Conservation (phyloP, 2,888 invertebrate species). For the Tetanocera ferruginea region DNA sequence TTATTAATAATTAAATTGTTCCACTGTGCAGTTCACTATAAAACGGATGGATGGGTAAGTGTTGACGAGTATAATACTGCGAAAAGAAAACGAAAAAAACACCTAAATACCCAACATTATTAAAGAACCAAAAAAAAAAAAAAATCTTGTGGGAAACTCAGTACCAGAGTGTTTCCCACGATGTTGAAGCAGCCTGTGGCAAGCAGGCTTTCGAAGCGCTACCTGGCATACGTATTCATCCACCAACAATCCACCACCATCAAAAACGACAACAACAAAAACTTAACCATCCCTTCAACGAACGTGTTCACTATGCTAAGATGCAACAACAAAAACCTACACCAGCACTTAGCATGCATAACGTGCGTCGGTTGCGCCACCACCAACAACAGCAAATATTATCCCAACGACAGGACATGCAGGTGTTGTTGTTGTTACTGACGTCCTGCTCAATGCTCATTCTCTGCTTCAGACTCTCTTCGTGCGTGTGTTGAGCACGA, state of each 20-base stretch:
- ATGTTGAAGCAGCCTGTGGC: slow-evolving; percentile 60
- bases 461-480: slow-evolving; percentile 25
- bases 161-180: slow-evolving; percentile 70
- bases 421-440: slow-evolving; percentile 53
- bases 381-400: slow-evolving; percentile 3
- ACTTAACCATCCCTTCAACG: slow-evolving; percentile 52
- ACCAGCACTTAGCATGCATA: slow-evolving; percentile 36
- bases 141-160: slow-evolving; percentile 70
- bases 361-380: slow-evolving; percentile 33
- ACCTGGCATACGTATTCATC: slow-evolving; percentile 26
- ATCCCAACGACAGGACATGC: slow-evolving; percentile 43
- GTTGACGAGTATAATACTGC: slow-evolving; percentile 62
- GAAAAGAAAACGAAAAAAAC: slow-evolving; percentile 46
- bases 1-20: no score
- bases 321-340: slow-evolving; percentile 56
- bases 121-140: slow-evolving; percentile 53
- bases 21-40: slow-evolving; percentile 59
- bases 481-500: slow-evolving; percentile 64
- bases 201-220: slow-evolving; percentile 44
- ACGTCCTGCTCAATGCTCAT: slow-evolving; percentile 36
- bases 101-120: slow-evolving; percentile 14
- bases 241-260: slow-evolving; percentile 36
- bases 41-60: slow-evolving; percentile 37
- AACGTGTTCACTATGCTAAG: slow-evolving; percentile 57
- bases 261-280: slow-evolving; percentile 45